These are phyloP conservation scores for Drosophila gaucha DNA, from an alignment of 2,888 invertebrate genomes.

Conservation along the genomic window DNA sequence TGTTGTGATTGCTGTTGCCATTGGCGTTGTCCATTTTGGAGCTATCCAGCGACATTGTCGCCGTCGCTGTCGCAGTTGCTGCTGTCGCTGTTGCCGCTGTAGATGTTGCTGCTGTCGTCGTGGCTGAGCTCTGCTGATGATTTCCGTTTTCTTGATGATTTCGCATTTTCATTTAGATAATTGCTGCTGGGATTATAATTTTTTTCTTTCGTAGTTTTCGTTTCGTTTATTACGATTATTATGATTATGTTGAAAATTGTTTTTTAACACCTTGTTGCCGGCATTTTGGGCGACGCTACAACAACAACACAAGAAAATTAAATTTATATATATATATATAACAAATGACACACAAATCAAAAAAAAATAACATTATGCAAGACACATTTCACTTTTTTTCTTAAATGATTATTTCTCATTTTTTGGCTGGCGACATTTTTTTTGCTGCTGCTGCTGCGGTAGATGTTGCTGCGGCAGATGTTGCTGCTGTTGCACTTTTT, in stretches of 20 bases:
- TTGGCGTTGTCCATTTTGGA: constrained; percentile 47
- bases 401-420: constrained; percentile 37
- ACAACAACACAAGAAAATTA: constrained; percentile 11
- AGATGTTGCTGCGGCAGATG: constrained; percentile 31
- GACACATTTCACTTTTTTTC: constrained; percentile 48
- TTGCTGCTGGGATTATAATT: constrained; percentile 42
- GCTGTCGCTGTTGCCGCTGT: constrained; percentile 37
- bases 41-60: constrained; percentile 49
- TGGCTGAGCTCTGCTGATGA: constrained; percentile 68
- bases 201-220: constrained; percentile 25
- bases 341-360: constrained; percentile 26
- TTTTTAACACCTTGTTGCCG: constrained; percentile 62
- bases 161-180: constrained; percentile 77
- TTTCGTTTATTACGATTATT: constrained; percentile 41
- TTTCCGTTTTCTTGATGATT: constrained; percentile 77
- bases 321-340: constrained; percentile 10
- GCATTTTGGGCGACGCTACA: constrained; percentile 56
- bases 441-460: constrained; percentile 14
- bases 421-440: constrained; percentile 34
- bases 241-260: constrained; percentile 54
- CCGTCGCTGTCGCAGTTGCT: constrained; percentile 29
- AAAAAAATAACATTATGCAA: constrained; percentile 39
- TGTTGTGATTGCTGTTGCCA: background rate
- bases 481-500: constrained; percentile 53
- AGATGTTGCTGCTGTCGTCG: constrained; percentile 40